These are phyloP conservation scores for Lacerta bilineata DNA, from an alignment of 2,797 vertebrate species.

Conservation along the genomic window DNA sequence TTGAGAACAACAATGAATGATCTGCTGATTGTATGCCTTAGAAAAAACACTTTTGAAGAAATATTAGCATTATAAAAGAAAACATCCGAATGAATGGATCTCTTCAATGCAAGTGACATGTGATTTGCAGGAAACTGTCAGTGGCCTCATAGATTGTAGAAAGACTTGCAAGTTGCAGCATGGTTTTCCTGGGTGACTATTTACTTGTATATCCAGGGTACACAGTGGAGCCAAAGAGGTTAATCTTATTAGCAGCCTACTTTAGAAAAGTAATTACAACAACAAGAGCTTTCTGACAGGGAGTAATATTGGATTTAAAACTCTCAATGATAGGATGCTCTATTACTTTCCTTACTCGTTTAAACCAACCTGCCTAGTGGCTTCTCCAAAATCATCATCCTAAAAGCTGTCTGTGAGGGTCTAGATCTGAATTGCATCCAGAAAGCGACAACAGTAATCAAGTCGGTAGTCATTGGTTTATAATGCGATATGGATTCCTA, in stretches of 20 bases:
- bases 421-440: slow-evolving; percentile 31
- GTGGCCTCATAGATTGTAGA: slow-evolving; percentile 18
- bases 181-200: neutral
- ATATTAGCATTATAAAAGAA: slow-evolving; percentile 14
- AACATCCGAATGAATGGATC: slow-evolving; percentile 4
- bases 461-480: slow-evolving; percentile 32
- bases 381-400: slow-evolving; percentile 43
- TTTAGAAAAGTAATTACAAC: slow-evolving; percentile 36
- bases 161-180: neutral
- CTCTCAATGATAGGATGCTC: slow-evolving; percentile 15
- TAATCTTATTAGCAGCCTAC: neutral
- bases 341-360: slow-evolving; percentile 37
- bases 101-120: neutral
- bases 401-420: neutral
- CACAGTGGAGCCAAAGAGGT: neutral
- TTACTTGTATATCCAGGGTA: neutral
- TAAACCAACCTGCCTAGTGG: slow-evolving; percentile 36
- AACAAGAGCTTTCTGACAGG: slow-evolving; percentile 34
- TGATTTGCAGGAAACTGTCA: slow-evolving; percentile 34
- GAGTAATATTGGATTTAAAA: slow-evolving; percentile 45
- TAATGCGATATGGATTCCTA: slow-evolving; percentile 40
- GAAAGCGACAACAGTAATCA: slow-evolving; percentile 25
- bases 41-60: neutral
- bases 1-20: neutral
- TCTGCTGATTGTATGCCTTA: neutral